Evolutionary conservation across 1,140 invertebrate genomes (phyloP), one percentile per base, ranked within the genome.

Genomic region (Ruditapes philippinarum): DNA sequence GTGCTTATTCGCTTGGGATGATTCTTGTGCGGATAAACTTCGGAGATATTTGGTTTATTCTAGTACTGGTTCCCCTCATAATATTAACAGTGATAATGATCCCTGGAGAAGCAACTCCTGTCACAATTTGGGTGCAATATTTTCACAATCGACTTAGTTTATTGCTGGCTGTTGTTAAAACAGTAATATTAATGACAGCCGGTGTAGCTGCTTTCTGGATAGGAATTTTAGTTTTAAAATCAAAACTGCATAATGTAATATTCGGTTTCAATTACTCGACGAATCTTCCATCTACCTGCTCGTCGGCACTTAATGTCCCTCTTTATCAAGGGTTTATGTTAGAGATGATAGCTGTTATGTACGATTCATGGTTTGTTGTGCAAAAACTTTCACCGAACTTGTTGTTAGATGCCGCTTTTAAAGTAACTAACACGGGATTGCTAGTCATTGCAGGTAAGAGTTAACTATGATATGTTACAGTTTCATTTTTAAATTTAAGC

Each of bases 1-100:
- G 70, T 62, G 73, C 70, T 17, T 79, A 86, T 42, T 68, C 84
- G 17, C 45, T 76, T 60, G 84, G 84, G 33, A 45, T 78, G 40
- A 51, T 51, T 1, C 31, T 86, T n/a, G 40, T 78, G 28, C 51
- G 84, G 3, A 76, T n/a, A 28, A n/a, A 49, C 22, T 62, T 74
- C 62, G 84, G 84, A 9, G 70, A 79, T n/a, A 36, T 31, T 4
- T 45, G 84, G 0, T 86, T 65, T 33, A 3, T 86, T 1, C 33
- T 12, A 42, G 33, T 49, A 1, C n/a, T 86, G 45, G 57, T 86
- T 33, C 84, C 70, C 7, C 25, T 86, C 11, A 73, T 78, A 5
- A 31, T 78, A 25, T 19, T 57, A 60, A 86, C 70, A 11, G 22
- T 62, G 4, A 4, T 54, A 7, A 60, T 42, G 0, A 78, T 79